A percentile compares a stretch with the other conserved stretches of the same genome.
Conservation (phyloP, 2,113 vertebrate species). For the Genyomyrus donnyi region DNA sequence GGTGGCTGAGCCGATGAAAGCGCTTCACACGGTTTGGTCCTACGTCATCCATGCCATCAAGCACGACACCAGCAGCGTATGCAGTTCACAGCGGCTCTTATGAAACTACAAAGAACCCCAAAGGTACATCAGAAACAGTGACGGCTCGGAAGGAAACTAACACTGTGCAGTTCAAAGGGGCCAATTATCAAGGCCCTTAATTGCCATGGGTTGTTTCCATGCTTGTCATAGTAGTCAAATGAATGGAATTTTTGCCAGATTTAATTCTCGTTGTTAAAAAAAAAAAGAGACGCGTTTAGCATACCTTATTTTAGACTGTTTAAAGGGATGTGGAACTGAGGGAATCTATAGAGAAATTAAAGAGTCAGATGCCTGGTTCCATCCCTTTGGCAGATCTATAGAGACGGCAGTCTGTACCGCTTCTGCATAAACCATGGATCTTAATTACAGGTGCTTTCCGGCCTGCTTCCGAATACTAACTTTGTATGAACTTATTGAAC, state of each 20-base stretch:
- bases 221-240: slow-evolving; percentile 3
- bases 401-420: not conserved
- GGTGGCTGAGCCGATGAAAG: not conserved
- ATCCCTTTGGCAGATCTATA: not conserved
- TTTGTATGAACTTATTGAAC: not conserved
- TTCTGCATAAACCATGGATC: not conserved
- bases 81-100: not conserved
- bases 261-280: not conserved
- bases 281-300: not conserved
- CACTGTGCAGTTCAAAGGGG: slow-evolving; percentile 8
- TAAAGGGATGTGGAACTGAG: not conserved
- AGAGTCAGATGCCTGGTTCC: not conserved
- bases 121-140: not conserved
- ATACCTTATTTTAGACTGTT: not conserved
- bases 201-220: not conserved
- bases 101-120: not conserved
- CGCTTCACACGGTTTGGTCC: not conserved
- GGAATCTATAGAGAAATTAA: not conserved
- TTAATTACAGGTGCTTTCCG: not conserved
- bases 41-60: not conserved
- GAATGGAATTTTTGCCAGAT: not conserved
- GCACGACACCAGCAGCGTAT: not conserved
- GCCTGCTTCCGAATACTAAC: not conserved
- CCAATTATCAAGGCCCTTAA: slow-evolving; percentile 6
- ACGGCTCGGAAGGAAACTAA: not conserved